Conservation (phyloP, 92 coral and sea anemone genomes). For the Paragorgia papillata region DNA sequence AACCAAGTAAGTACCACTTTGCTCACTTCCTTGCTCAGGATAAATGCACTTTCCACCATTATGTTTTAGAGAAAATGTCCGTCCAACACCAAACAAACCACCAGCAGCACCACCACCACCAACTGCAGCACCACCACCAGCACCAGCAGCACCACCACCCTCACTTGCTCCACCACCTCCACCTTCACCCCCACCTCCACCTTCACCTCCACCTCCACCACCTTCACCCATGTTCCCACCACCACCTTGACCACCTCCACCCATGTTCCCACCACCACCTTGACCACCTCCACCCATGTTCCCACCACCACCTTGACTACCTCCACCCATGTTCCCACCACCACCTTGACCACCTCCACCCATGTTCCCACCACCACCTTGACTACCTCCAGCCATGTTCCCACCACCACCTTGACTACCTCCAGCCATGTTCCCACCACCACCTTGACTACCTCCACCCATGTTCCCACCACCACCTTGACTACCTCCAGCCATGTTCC, state of each 20-base stretch:
- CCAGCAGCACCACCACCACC: not conserved
- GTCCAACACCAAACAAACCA: not conserved
- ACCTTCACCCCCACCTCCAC: not conserved
- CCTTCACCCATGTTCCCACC: not conserved
- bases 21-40: not conserved
- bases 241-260: not conserved
- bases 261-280: too few species aligned
- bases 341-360: too few species aligned
- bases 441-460: not conserved
- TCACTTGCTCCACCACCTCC: slow-evolving; percentile 3
- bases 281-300: too few species aligned
- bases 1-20: not conserved
- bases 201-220: not conserved
- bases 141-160: not conserved
- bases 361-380: too few species aligned
- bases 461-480: not conserved
- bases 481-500: not conserved
- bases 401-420: too few species aligned
- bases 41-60: slow-evolving; percentile 21
- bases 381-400: too few species aligned
- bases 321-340: too few species aligned
- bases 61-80: slow-evolving; percentile 3
- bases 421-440: too few species aligned
- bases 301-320: too few species aligned
- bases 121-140: slow-evolving; percentile 1